These are phyloP conservation scores for Paraescarpia echinospica DNA, from an alignment of 1,140 invertebrate genomes.

Conservation along the genomic window DNA sequence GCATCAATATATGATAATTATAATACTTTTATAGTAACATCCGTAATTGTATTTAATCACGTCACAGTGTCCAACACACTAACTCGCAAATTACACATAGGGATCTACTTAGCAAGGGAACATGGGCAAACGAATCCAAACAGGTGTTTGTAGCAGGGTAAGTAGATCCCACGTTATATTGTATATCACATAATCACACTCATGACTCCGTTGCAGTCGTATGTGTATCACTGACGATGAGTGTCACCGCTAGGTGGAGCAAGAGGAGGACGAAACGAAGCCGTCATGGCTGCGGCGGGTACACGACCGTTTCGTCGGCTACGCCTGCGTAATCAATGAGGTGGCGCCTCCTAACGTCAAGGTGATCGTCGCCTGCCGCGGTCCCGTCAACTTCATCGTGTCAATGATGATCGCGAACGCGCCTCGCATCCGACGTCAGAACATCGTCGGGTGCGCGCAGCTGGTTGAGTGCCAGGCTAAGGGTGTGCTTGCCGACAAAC, in stretches of 20 bases:
- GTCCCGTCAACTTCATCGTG: conserved; percentile 51
- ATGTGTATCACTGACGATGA: not conserved
- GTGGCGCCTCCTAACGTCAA: conserved; percentile 43
- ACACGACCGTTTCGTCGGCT: conserved; percentile 41
- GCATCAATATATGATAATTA: too few species aligned
- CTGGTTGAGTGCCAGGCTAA: conserved; percentile 53
- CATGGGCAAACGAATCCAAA: too few species aligned
- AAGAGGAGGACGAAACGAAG: conserved; percentile 37
- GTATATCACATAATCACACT: too few species aligned
- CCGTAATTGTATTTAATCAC: too few species aligned
- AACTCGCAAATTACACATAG: not conserved
- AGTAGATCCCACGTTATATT: too few species aligned
- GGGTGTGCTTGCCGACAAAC: conserved; percentile 45
- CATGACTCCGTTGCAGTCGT: not conserved
- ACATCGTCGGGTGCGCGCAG: conserved; percentile 48
- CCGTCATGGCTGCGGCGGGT: conserved; percentile 46
- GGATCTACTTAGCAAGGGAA: too few species aligned
- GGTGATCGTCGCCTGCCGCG: conserved; percentile 47
- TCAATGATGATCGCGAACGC: conserved; percentile 49
- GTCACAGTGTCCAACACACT: too few species aligned
- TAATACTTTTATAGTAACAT: too few species aligned
- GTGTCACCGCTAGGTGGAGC: not conserved
- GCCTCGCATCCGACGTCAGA: conserved; percentile 44
- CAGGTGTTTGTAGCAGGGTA: too few species aligned
- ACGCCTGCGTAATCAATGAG: conserved; percentile 47